These are phyloP conservation scores for Nyctibius bracteatus DNA, from an alignment of 2,113 vertebrate genomes.

Conservation along the genomic window DNA sequence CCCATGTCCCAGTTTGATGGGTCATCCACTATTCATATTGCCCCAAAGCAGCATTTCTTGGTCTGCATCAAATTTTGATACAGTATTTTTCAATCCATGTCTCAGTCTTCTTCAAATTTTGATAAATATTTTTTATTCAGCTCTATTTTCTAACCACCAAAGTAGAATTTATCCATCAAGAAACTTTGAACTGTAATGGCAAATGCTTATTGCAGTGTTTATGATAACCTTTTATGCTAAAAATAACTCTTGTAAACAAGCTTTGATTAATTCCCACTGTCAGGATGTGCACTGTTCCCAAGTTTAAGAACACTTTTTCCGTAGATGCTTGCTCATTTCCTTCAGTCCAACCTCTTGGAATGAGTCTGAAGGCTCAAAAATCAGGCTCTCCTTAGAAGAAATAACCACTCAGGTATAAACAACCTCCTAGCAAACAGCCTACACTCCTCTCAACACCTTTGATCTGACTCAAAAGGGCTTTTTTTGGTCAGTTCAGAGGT, in stretches of 20 bases:
- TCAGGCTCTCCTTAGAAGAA: constrained; percentile 13
- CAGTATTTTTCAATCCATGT: background rate
- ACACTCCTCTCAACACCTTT: background rate
- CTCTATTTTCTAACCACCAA: background rate
- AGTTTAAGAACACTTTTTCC: constrained; percentile 75
- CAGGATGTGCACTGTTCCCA: constrained; percentile 75
- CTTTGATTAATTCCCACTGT: constrained; percentile 79
- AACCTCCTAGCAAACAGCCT: background rate
- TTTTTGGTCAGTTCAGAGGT: background rate
- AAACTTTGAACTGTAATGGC: constrained; percentile 10
- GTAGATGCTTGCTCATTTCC: constrained; percentile 73
- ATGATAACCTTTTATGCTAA: constrained; percentile 74
- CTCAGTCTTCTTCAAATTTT: background rate
- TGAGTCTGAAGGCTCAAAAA: constrained; percentile 1
- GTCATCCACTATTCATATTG: background rate
- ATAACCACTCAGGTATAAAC: constrained; percentile 15
- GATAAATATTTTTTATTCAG: background rate
- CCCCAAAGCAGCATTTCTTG: background rate
- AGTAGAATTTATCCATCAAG: background rate
- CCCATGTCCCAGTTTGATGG: background rate
- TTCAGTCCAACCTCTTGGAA: constrained; percentile 63
- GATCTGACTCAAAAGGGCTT: background rate
- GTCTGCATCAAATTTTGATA: background rate
- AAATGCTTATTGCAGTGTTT: constrained; percentile 31
- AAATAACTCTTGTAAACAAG: constrained; percentile 78